Evolutionary conservation across 2,113 vertebrate species (phyloP).

Genomic region (Corythoichthys intestinalis): DNA sequence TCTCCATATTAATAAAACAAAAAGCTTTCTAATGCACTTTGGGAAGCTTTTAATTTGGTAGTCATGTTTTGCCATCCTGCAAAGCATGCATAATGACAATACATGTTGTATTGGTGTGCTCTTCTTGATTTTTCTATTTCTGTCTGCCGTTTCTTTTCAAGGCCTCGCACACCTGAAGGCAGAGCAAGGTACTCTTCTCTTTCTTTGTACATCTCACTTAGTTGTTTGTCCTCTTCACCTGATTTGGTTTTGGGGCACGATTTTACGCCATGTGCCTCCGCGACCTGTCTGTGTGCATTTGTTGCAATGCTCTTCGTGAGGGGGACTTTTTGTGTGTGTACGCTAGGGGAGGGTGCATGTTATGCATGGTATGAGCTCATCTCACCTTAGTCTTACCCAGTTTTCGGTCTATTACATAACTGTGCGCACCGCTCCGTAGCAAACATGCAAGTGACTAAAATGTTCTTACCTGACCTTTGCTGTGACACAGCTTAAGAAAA

Average conservation of each 20-base stretch:
- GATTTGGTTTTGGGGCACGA: constrained; percentile 39
- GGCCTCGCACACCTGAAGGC: constrained; percentile 92
- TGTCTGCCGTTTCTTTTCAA: constrained; percentile 63
- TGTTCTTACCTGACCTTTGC: constrained; percentile 46
- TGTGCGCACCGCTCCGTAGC: constrained; percentile 38
- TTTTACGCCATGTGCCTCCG: constrained; percentile 33
- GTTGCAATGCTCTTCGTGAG: constrained; percentile 32
- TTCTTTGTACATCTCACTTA: constrained; percentile 11
- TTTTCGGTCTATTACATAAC: constrained; percentile 56
- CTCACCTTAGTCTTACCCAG: constrained; percentile 40
- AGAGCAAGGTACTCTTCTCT: constrained; percentile 85
- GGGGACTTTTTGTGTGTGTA: constrained; percentile 11
- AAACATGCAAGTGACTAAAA: constrained; percentile 29
- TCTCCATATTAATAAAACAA: constrained; percentile 34
- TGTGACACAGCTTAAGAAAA: not conserved
- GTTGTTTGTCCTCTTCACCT: constrained; percentile 18
- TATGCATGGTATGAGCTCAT: constrained; percentile 41
- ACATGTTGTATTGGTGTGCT: constrained; percentile 72
- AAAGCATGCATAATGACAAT: constrained; percentile 75
- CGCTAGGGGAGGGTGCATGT: constrained; percentile 23
- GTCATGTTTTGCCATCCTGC: constrained; percentile 69
- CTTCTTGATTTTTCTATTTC: constrained; percentile 49
- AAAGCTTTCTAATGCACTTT: constrained; percentile 65
- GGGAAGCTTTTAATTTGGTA: constrained; percentile 69
- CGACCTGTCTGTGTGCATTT: constrained; percentile 58